Evolutionary conservation across 2,888 invertebrate genomes (phyloP), one percentile per base, ranked within the genome.

Genomic region (Thyatira batis): DNA sequence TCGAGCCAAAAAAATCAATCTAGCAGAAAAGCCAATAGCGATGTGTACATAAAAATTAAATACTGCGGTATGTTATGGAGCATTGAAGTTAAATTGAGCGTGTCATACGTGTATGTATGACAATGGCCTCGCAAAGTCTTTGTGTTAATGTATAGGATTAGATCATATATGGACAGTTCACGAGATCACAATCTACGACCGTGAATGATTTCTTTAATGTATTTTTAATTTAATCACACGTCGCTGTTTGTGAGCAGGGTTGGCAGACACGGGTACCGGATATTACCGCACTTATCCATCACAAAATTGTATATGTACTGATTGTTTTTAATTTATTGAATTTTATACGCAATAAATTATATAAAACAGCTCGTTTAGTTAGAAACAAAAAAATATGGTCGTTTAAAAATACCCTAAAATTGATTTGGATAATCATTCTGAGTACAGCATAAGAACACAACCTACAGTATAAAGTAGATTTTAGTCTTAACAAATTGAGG

Each of bases 111-210:
- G 56, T 27, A 28, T 48, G 53, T 62, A 62, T 60, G 77, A 70
- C 72, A 78, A 65, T 72, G 76, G 73, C 78, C 77, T 77, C 69
- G 52, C 56, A 63, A n/a, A 72, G 67, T 70, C 68, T 61, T 53
- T 61, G 61, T 52, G 55, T 64, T 27, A 27, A 17, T 48, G 39
- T 39, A 17, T 39, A n/a, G 17, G 17, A 63, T 62, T 71, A 74
- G 64, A 73, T 78, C 68, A 71, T 62, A 55, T 30, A 48, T 48
- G 61, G 53, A 63, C 57, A 57, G 60, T 69, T 65, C 67, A 63
- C 51, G 54, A 53, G 55, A 69, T 71, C 67, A 57, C 51, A 53
- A 54, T 62, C 58, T 57, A 50, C 43, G 50, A 53, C 57, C 58
- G 60, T 55, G 57, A 58, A 62, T 58, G 23, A 61, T 59, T 60